Evolutionary conservation across 2,113 vertebrate genomes (phyloP).

Genomic region (Pica pica): DNA sequence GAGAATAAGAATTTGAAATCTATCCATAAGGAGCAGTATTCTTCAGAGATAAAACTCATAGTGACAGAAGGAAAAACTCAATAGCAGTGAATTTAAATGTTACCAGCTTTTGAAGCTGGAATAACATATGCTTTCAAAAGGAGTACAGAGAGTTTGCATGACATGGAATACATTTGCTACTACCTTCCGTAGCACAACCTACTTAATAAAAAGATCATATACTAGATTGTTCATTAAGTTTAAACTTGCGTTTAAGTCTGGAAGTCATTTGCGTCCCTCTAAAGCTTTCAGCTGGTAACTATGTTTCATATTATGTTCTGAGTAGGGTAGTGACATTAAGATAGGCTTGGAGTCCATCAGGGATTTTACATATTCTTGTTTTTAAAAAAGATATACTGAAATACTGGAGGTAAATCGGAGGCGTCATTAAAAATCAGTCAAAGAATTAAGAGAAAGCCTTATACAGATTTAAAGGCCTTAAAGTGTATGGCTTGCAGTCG

Average conservation of each 20-base stretch:
- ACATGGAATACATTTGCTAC: background rate
- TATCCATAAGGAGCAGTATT: background rate
- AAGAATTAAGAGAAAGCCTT: background rate
- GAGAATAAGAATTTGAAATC: background rate
- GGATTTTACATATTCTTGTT: background rate
- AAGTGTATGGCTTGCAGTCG: background rate
- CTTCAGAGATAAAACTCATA: background rate
- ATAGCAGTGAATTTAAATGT: background rate
- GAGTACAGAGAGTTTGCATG: background rate
- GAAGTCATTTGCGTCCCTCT: background rate
- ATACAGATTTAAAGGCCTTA: background rate
- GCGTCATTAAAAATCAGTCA: background rate
- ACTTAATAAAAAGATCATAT: background rate
- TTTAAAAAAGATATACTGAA: background rate
- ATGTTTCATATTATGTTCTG: background rate
- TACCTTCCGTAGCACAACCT: background rate
- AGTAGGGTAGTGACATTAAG: background rate
- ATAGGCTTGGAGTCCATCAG: background rate
- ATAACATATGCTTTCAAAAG: background rate
- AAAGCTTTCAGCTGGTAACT: background rate
- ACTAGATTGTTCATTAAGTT: background rate
- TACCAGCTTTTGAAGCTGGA: background rate
- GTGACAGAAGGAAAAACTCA: background rate
- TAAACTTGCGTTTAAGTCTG: background rate
- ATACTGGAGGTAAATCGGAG: background rate